A percentile compares a stretch with the other conserved stretches of the same genome.
Evolutionary conservation across 2,113 vertebrate genomes (phyloP).

Genomic region (Petrocephalus zakoni): DNA sequence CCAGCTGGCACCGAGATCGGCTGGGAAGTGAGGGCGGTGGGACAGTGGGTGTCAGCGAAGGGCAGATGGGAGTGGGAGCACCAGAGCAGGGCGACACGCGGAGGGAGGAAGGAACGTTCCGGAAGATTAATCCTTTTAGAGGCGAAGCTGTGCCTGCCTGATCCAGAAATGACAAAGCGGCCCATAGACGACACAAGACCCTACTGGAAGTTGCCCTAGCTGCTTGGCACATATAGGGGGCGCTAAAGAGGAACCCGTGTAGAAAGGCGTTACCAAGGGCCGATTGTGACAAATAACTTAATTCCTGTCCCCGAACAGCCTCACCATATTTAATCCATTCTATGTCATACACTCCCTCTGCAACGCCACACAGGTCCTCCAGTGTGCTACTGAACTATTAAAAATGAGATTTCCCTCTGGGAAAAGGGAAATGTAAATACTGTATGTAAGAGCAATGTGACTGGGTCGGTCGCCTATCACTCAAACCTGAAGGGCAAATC

Average conservation of each 20-base stretch:
- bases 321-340: not conserved
- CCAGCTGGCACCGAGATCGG: not conserved
- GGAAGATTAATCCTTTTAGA: conserved; percentile 8
- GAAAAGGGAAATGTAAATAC: not conserved
- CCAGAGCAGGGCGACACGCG: not conserved
- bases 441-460: not conserved
- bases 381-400: not conserved
- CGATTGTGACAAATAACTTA: not conserved
- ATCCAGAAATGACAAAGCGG: not conserved
- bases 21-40: not conserved
- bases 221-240: not conserved
- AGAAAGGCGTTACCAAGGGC: not conserved
- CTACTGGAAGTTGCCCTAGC: not conserved
- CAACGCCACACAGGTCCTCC: not conserved
- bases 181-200: not conserved
- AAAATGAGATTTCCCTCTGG: not conserved
- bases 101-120: not conserved
- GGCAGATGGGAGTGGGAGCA: not conserved
- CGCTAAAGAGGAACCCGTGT: not conserved
- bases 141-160: not conserved
- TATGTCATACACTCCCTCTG: not conserved
- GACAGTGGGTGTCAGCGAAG: not conserved
- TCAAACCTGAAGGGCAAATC: not conserved
- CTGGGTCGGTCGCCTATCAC: not conserved
- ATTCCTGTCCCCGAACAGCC: not conserved